These are phyloP conservation scores for Cephonodes hylas DNA, from an alignment of 2,888 invertebrate genomes.

Conservation along the genomic window DNA sequence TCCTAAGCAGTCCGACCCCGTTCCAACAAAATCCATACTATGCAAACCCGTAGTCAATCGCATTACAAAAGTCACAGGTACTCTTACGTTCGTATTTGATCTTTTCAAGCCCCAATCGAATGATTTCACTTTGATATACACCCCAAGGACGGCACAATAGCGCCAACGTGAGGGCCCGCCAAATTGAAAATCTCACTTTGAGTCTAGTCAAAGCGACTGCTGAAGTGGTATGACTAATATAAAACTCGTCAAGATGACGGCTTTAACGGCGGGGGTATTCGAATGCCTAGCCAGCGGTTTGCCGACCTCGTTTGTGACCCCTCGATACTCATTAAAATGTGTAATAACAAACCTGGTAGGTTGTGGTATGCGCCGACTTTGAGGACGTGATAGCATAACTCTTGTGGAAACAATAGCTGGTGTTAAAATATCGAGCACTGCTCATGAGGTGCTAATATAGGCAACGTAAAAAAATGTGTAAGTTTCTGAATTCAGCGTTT, in stretches of 20 bases:
- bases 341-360: too few relatives aligned
- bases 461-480: too few relatives aligned
- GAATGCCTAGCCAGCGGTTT: slow-evolving; percentile 22
- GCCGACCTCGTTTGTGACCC: background rate
- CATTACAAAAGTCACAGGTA: slow-evolving; percentile 55
- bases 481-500: too few relatives aligned
- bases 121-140: slow-evolving; percentile 69
- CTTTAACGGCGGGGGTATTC: slow-evolving; percentile 32
- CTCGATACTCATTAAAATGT: background rate
- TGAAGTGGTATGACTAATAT: slow-evolving; percentile 38
- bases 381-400: too few relatives aligned
- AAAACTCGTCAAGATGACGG: slow-evolving; percentile 21
- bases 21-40: too few relatives aligned
- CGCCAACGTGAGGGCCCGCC: slow-evolving; percentile 43
- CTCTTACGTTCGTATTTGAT: slow-evolving; percentile 62
- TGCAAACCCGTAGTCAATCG: background rate
- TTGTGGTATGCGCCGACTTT: too few relatives aligned
- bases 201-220: slow-evolving; percentile 56
- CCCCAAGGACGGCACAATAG: slow-evolving; percentile 55
- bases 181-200: slow-evolving; percentile 59
- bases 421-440: too few relatives aligned
- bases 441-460: too few relatives aligned
- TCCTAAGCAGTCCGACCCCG: background rate
- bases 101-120: slow-evolving; percentile 74
- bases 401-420: too few relatives aligned